Conservation (phyloP, 2,113 vertebrate species). For the Elaphurus davidianus region DNA sequence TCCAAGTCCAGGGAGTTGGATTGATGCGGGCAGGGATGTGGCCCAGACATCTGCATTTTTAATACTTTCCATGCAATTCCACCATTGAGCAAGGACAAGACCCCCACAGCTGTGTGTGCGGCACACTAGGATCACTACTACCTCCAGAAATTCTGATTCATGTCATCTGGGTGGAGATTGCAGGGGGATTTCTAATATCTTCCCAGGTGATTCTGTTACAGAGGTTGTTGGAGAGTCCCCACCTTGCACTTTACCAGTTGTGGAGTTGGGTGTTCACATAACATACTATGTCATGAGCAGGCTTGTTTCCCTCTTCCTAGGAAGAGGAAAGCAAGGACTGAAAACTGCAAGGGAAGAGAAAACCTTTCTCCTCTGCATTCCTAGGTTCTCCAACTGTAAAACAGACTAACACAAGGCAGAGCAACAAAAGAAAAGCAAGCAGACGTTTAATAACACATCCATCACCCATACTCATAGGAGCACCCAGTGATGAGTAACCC, state of each 20-base stretch:
- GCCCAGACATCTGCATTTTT: background rate
- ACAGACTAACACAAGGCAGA: background rate
- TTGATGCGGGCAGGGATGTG: background rate
- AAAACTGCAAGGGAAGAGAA: background rate
- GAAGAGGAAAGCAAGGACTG: background rate
- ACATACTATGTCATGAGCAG: rapidly evolving
- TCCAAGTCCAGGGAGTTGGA: background rate
- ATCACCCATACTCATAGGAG: background rate
- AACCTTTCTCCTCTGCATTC: rapidly evolving
- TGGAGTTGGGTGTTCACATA: rapidly evolving
- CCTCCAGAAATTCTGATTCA: background rate
- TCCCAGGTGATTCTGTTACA: no score
- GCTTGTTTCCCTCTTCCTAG: background rate
- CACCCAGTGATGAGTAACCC: no score
- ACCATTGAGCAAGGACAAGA: no score
- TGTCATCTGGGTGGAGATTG: rapidly evolving
- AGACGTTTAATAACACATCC: background rate
- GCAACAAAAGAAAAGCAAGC: no score
- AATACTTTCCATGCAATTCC: background rate
- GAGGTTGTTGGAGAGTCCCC: background rate
- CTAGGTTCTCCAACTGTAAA: no score
- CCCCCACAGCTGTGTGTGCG: rapidly evolving
- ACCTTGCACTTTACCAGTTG: rapidly evolving
- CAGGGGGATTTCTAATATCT: rapidly evolving
- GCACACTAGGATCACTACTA: rapidly evolving